phyloP scores from a whole-genome alignment of 2,888 invertebrate genomes.

The Caenorhabditis sp. region DNA sequence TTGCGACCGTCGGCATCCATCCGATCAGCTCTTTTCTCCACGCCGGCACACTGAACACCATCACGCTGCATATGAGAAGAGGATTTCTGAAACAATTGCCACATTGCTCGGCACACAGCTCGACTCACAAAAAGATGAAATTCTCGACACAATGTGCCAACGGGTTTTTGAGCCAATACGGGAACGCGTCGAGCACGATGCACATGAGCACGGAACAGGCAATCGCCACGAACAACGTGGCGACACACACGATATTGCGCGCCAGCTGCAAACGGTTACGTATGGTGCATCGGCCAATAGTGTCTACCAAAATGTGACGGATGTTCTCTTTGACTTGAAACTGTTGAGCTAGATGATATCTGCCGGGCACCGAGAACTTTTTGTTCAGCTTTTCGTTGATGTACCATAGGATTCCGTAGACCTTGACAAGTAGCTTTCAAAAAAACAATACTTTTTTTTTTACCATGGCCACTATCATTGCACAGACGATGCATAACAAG shows the following conservation, averaged over 20 bases:
- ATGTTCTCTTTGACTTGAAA: slow-evolving; percentile 47
- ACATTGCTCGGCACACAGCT: not conserved
- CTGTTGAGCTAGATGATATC: slow-evolving; percentile 29
- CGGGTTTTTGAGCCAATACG: slow-evolving; percentile 25
- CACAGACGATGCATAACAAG: slow-evolving; percentile 26
- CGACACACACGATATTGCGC: slow-evolving; percentile 25
- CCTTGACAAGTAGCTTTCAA: no score
- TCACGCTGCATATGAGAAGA: not conserved
- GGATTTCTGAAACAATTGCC: slow-evolving; percentile 3
- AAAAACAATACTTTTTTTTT: not conserved
- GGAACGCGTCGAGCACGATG: slow-evolving; percentile 32
- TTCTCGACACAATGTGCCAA: slow-evolving; percentile 36
- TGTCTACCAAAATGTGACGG: slow-evolving; percentile 30
- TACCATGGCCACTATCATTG: slow-evolving; percentile 8
- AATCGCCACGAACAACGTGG: slow-evolving; percentile 36
- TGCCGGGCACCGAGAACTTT: slow-evolving; percentile 1
- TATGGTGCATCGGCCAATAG: not conserved
- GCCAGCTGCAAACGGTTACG: slow-evolving; percentile 22
- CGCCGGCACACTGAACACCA: slow-evolving; percentile 7
- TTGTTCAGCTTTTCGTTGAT: not conserved
- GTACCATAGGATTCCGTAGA: slow-evolving; percentile 1
- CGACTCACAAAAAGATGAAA: slow-evolving; percentile 10
- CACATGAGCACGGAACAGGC: slow-evolving; percentile 23
- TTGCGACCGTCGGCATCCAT: slow-evolving; percentile 8
- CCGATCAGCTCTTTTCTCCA: slow-evolving; percentile 31